Evolutionary conservation across 2,888 invertebrate genomes (phyloP).

Genomic region (Aradus depressus): DNA sequence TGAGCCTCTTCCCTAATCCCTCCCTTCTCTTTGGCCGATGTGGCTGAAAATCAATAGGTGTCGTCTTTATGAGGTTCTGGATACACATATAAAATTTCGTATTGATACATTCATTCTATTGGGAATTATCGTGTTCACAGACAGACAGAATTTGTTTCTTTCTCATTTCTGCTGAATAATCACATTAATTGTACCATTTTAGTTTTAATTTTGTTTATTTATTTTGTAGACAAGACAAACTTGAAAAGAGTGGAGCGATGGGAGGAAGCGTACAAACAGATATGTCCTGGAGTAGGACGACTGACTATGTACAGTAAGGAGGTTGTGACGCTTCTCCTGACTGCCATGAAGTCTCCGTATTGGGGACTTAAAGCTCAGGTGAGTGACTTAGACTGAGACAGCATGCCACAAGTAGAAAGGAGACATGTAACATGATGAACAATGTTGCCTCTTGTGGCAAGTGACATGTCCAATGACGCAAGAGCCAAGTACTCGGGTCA

Average conservation of each 20-base stretch:
- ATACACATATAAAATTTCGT: not conserved
- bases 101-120: not conserved
- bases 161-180: not conserved
- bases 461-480: not conserved
- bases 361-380: slow-evolving; percentile 81
- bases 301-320: slow-evolving; percentile 62
- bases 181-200: not conserved
- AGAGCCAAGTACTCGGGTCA: not conserved
- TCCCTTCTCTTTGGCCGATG: too few species aligned
- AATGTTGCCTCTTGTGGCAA: slow-evolving; percentile 5
- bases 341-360: slow-evolving; percentile 65
- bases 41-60: not conserved
- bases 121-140: not conserved
- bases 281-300: slow-evolving; percentile 67
- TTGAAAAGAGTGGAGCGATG: slow-evolving; percentile 47
- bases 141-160: not conserved
- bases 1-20: too few species aligned
- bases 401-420: too few species aligned
- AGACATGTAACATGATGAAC: not conserved
- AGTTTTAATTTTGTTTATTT: not conserved
- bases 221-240: slow-evolving; percentile 20
- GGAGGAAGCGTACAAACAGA: slow-evolving; percentile 82
- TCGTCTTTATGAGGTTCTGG: not conserved
- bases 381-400: slow-evolving; percentile 5
- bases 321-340: slow-evolving; percentile 57